Percentiles rank a stretch among this genome's conserved stretches.
phyloP scores from a whole-genome alignment of 2,797 vertebrate species.

The Syngnathus rostellatus region DNA sequence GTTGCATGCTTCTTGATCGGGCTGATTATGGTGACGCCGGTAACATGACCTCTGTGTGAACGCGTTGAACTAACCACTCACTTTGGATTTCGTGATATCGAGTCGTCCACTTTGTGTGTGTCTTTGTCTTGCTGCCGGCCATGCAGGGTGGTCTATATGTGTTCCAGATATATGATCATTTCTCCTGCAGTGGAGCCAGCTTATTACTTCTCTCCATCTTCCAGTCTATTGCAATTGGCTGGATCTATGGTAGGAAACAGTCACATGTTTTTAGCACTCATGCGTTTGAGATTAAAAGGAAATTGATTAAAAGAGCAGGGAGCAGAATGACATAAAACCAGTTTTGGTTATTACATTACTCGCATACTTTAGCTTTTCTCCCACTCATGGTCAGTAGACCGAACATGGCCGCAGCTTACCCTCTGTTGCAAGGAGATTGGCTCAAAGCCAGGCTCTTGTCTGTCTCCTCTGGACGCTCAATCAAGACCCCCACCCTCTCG shows the following conservation, averaged over 20 bases:
- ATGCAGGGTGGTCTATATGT: conserved; percentile 84
- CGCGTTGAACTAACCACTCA: background rate
- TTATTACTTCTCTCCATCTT: conserved; percentile 82
- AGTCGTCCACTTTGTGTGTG: background rate
- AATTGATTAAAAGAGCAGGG: background rate
- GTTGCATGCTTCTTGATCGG: conserved; percentile 76
- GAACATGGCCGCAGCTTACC: conserved; percentile 41
- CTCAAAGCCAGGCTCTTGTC: conserved; percentile 48
- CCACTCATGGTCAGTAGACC: conserved; percentile 33
- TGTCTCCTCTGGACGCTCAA: conserved; percentile 52
- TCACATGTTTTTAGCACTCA: background rate
- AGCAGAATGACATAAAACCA: background rate
- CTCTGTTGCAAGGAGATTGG: conserved; percentile 49
- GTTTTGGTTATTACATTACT: conserved; percentile 28
- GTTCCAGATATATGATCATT: conserved; percentile 91
- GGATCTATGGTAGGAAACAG: conserved; percentile 80
- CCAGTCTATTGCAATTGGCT: conserved; percentile 81
- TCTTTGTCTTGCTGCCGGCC: background rate
- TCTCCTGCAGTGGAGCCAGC: conserved; percentile 80
- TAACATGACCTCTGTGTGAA: conserved; percentile 38
- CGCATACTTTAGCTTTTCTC: conserved; percentile 24
- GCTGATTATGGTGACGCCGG: conserved; percentile 82
- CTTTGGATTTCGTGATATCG: background rate
- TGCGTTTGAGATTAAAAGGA: background rate
- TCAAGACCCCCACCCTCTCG: conserved; percentile 36